Percentiles rank a stretch among this genome's conserved stretches.
Evolutionary conservation across 2,888 invertebrate species (phyloP).

Genomic region (Synergus itoensis): DNA sequence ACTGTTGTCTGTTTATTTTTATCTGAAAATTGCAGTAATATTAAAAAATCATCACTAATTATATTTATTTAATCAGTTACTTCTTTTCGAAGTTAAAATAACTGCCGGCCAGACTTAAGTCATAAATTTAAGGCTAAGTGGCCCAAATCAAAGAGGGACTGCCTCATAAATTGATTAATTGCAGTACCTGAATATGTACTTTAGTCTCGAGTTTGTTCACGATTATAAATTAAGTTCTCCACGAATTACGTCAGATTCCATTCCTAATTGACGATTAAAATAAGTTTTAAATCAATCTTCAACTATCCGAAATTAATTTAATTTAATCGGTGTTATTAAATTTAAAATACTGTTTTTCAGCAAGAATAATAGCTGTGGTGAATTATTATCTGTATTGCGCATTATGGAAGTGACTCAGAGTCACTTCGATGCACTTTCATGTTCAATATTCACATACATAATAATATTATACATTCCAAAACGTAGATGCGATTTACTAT

Average conservation of each 20-base stretch:
- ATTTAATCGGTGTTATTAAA: too few species aligned
- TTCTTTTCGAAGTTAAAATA: background rate
- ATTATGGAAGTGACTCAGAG: background rate
- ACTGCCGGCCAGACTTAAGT: background rate
- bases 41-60: background rate
- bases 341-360: background rate
- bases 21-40: conserved; percentile 44
- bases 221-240: background rate
- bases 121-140: background rate
- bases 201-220: background rate
- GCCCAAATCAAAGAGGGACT: conserved; percentile 18
- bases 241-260: background rate
- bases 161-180: conserved; percentile 8
- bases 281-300: background rate
- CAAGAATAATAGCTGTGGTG: background rate
- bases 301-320: background rate
- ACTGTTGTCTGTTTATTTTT: conserved; percentile 46
- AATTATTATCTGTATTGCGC: background rate
- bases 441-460: background rate
- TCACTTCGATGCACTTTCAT: background rate
- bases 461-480: background rate
- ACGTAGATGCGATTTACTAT: background rate
- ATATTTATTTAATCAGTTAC: too few species aligned
- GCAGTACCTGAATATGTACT: conserved; percentile 20
- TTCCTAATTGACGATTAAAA: background rate